Base-by-base conservation (phyloP, 2,797 vertebrate species). In the Gephyroberyx darwinii region DNA sequence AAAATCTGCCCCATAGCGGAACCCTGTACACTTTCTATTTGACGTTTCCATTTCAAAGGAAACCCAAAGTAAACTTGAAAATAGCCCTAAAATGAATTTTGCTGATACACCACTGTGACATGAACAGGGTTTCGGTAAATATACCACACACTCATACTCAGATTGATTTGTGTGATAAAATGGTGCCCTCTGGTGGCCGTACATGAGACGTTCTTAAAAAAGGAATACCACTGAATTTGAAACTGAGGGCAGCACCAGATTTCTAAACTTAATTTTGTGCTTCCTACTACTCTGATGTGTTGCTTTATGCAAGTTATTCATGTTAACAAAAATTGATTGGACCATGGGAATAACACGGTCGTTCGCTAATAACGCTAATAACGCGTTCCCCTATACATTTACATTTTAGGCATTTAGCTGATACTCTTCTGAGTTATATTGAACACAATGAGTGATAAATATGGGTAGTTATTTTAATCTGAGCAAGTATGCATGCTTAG, bases 161-260 rank as follows among this genome's bases (percentile, higher is more conserved):
- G 4, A 10, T 8, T 65, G n/a, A 8, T 62, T 65, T 71, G 17
- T 71, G 20, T 70, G 73, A 51, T 73, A 55, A 77, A 79, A 88
- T 76, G 66, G 77, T 70, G 84, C 85, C 89, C 84, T 81, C 90
- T 93, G 45, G 65, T 74, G 90, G 83, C 65, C 33, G 59, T 30
- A 76, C n/a, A 30, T 60, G 17, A 50, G 53, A 74, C 37, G 43
- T 54, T 39, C 41, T 30, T n/a, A 19, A 66, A 43, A 26, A 41
- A 14, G 8, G 50, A 19, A 69, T 19, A 31, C 19, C 56, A 69
- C 41, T 26, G 2, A 43, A 26, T 48, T 60, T 5, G 17, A 72
- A 54, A 17, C 20, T n/a, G 61, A 57, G 8, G 17, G 17, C 55
- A 57, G 31, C 33, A n/a, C 4, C 7, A n/a, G 30, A 58, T 12